Base-by-base conservation (phyloP, 1,140 invertebrate genomes). In the Drosophila neocordata region DNA sequence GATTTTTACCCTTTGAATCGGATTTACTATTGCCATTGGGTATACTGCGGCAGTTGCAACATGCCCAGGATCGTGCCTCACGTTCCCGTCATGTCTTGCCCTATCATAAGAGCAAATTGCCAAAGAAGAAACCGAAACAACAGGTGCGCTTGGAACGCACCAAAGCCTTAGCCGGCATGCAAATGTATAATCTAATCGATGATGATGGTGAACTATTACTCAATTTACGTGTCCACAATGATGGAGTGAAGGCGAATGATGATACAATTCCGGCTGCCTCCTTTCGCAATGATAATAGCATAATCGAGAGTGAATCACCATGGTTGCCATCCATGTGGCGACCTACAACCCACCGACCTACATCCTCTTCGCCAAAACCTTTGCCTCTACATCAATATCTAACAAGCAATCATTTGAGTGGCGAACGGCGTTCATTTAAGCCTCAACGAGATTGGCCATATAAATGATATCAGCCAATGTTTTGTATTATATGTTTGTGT, bases 131-230 rank as follows among this genome's bases (percentile, higher is more conserved):
- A 11, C 3, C 27, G 0, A 75, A 78, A 60, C 83, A 74, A n/a
- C 79, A 83, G 31, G 44, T 87, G 51, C 67, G 83, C 1, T 57
- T 87, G 76, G 83, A 87, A 31, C 66, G 79, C 4, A 69, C 69
- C 0, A 66, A 69, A 13, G 24, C 61, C 0, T 1, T 41, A 44
- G 41, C 52, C 2, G 78, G 76, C 13, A 72, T 69, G 0, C 76
- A 88, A 55, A 55, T 84, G n/a, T 88, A 88, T 48, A 88, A 88
- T 68, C 76, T 88, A 6, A 89, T 88, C 55, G 83, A 88, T 58
- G 83, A 88, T 12, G 83, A 88, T 64, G 83, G 83, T 4, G 84
- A 88, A 13, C 58, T 88, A 12, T 8, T 88, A 48, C 67, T 88
- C 6, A 89, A 88, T 58, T 41, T 88, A n/a, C 81, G 77, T 24